Evolutionary conservation across 2,888 invertebrate genomes (phyloP).

Genomic region (Furcula furcula): DNA sequence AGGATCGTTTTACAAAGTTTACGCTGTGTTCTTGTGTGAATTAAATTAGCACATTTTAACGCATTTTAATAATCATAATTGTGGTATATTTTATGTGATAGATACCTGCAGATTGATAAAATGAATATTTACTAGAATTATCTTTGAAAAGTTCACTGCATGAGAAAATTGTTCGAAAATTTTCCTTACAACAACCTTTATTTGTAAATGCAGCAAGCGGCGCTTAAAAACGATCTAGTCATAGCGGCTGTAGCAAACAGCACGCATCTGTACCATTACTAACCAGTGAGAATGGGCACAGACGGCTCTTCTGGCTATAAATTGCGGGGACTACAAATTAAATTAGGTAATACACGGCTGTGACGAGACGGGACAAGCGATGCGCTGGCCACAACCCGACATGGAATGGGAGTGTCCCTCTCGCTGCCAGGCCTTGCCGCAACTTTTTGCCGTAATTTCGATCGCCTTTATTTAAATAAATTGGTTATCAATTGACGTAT

Average conservation of each 20-base stretch:
- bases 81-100: too few relatives aligned
- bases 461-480: conserved; percentile 43
- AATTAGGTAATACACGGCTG: conserved; percentile 78
- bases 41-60: conserved; percentile 20
- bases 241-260: conserved; percentile 30
- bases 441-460: conserved; percentile 38
- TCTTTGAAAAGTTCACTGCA: too few relatives aligned
- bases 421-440: conserved; percentile 33
- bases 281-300: conserved; percentile 53
- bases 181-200: too few relatives aligned
- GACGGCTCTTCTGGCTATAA: conserved; percentile 73
- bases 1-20: conserved; percentile 5
- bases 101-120: too few relatives aligned
- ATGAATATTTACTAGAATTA: too few relatives aligned
- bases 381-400: conserved; percentile 61
- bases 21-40: conserved; percentile 18
- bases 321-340: conserved; percentile 78
- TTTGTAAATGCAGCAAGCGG: too few relatives aligned
- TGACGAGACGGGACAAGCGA: conserved; percentile 74
- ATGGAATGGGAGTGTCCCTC: conserved; percentile 75
- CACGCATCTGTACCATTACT: conserved; percentile 42
- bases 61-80: conserved; percentile 29
- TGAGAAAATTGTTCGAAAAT: too few relatives aligned
- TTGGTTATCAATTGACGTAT: conserved; percentile 25
- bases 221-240: too few relatives aligned